These are phyloP conservation scores for Lutraria lutraria DNA, from an alignment of 2,888 invertebrate species.

Conservation along the genomic window DNA sequence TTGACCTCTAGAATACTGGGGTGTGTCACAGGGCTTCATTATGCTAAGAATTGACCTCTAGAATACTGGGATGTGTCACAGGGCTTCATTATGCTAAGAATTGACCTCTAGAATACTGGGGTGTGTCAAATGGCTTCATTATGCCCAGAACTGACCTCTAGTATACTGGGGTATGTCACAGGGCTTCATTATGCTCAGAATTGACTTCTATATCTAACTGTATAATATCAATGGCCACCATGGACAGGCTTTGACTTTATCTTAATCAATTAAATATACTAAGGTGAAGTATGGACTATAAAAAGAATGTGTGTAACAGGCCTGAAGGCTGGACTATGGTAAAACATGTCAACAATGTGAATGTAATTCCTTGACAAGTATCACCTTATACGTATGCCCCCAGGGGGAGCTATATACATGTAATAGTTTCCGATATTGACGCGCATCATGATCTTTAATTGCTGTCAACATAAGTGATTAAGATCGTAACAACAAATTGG, in stretches of 20 bases:
- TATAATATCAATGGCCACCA: no score
- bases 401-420: conserved; percentile 18
- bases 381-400: conserved; percentile 1
- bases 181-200: no score
- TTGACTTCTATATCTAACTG: no score
- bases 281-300: background rate
- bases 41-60: no score
- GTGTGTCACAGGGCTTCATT: no score
- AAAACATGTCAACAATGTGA: conserved; percentile 14
- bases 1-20: no score
- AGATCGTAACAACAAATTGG: conserved; percentile 10
- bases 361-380: conserved; percentile 26
- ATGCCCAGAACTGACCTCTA: no score
- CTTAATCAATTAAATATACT: conserved; percentile 8
- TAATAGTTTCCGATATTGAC: conserved; percentile 40
- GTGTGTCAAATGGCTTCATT: no score
- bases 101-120: no score
- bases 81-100: no score
- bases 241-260: background rate
- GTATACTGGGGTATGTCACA: no score
- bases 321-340: conserved; percentile 1
- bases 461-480: conserved; percentile 12
- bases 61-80: no score
- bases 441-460: conserved; percentile 12
- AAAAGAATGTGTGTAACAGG: conserved; percentile 7